Conservation (phyloP, 2,113 vertebrate species). For the Carollia perspicillata region DNA sequence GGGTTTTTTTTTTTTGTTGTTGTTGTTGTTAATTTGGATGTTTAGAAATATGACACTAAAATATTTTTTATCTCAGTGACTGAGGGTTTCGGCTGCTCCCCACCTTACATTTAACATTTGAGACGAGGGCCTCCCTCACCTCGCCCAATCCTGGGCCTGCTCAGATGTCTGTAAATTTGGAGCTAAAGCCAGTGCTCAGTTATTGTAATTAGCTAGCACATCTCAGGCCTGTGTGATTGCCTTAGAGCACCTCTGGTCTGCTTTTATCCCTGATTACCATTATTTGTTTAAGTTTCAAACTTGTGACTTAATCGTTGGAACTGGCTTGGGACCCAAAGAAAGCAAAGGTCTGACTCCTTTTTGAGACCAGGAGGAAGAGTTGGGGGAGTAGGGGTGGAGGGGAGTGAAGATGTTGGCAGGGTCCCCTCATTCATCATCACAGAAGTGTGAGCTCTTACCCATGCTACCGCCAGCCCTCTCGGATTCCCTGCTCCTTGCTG, state of each 20-base stretch:
- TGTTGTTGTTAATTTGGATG: not conserved
- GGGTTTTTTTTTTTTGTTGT: not conserved
- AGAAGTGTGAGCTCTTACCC: rapidly evolving
- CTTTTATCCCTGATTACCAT: not conserved
- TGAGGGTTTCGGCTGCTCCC: not conserved
- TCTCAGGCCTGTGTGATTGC: not conserved
- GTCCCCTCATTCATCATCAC: not conserved
- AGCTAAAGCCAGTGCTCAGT: not conserved
- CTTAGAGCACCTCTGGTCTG: not conserved
- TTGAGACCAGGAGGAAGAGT: not conserved
- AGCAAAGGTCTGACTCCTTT: not conserved
- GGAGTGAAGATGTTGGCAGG: too few species aligned
- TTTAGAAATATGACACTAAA: not conserved
- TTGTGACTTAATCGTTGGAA: not conserved
- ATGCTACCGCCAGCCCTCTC: rapidly evolving
- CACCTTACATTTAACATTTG: not conserved
- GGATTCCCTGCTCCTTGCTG: not conserved
- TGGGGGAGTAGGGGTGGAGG: rapidly evolving
- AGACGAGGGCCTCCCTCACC: not conserved
- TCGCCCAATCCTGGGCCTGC: not conserved
- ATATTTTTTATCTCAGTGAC: not conserved
- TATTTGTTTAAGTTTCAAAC: not conserved
- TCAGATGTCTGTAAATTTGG: not conserved
- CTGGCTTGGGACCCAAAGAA: not conserved
- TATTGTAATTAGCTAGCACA: not conserved